Conservation (phyloP, 2,888 invertebrate genomes). For the Ametastegia equiseti region DNA sequence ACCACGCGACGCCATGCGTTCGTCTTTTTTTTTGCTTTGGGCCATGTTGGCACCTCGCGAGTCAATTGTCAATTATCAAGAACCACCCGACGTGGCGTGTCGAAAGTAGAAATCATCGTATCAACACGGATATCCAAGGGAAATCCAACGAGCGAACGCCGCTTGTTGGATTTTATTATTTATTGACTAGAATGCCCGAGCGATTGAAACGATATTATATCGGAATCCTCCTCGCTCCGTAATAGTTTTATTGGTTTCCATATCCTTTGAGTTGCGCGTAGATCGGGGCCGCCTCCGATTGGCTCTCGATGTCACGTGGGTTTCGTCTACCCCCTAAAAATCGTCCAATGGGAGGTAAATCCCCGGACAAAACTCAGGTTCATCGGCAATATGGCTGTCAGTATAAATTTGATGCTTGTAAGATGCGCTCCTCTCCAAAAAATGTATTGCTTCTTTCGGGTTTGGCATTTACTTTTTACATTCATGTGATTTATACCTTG, state of each 20-base stretch:
- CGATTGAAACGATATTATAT: neutral
- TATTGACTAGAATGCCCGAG: neutral
- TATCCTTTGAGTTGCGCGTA: conserved; percentile 15
- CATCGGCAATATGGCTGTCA: conserved; percentile 96
- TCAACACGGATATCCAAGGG: neutral
- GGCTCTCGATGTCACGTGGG: neutral
- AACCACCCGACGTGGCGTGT: conserved; percentile 9
- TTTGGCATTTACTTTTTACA: conserved; percentile 78
- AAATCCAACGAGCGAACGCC: neutral
- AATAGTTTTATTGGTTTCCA: conserved; percentile 25
- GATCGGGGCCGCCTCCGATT: conserved; percentile 14
- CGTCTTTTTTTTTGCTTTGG: conserved; percentile 31
- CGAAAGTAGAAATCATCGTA: neutral
- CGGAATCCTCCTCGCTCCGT: neutral
- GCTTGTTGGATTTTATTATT: conserved; percentile 13
- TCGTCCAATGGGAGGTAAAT: conserved; percentile 83
- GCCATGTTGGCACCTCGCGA: conserved; percentile 34
- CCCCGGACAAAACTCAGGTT: conserved; percentile 89
- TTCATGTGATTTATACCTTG: conserved; percentile 78
- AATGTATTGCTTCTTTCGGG: conserved; percentile 80
- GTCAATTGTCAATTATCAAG: conserved; percentile 33
- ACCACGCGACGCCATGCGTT: conserved; percentile 52
- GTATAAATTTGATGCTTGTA: conserved; percentile 96
- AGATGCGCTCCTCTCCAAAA: conserved; percentile 91
- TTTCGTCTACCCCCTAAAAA: conserved; percentile 27